Evolutionary conservation across 1,140 invertebrate species (phyloP).

Genomic region (Trypoxylus dichotomus): DNA sequence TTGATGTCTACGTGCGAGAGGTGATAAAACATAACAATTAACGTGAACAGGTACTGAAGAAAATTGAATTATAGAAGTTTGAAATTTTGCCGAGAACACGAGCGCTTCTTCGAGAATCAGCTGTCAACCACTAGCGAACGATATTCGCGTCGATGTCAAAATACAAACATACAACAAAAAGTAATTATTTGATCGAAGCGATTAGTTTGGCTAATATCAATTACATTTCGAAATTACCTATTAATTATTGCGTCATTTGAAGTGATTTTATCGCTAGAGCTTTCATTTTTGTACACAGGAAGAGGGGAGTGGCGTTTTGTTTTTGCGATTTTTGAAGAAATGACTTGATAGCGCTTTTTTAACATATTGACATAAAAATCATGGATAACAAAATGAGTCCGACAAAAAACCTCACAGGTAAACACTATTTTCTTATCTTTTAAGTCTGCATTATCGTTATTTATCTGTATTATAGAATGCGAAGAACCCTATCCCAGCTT

Average conservation of each 20-base stretch:
- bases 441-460: slow-evolving; percentile 1
- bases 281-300: not conserved
- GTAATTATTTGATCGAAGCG: slow-evolving; percentile 1
- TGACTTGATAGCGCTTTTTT: slow-evolving; percentile 12
- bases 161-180: slow-evolving; percentile 16
- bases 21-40: not conserved
- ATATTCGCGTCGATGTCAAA: slow-evolving; percentile 5
- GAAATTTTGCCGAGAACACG: not conserved
- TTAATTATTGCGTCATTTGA: not conserved
- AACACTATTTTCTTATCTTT: slow-evolving; percentile 17
- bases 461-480: slow-evolving; percentile 55
- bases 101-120: slow-evolving; percentile 5
- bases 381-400: slow-evolving; percentile 42
- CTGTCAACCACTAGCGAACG: not conserved
- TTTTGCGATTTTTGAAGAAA: slow-evolving; percentile 5
- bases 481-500: slow-evolving; percentile 87
- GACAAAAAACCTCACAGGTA: slow-evolving; percentile 38
- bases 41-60: not conserved
- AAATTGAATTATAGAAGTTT: not conserved
- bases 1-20: not conserved
- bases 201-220: not conserved
- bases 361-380: not conserved
- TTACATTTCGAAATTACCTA: not conserved
- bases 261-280: not conserved
- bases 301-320: slow-evolving; percentile 18